These are phyloP conservation scores for Polyommatus icarus DNA, from an alignment of 2,888 invertebrate species.

Conservation along the genomic window DNA sequence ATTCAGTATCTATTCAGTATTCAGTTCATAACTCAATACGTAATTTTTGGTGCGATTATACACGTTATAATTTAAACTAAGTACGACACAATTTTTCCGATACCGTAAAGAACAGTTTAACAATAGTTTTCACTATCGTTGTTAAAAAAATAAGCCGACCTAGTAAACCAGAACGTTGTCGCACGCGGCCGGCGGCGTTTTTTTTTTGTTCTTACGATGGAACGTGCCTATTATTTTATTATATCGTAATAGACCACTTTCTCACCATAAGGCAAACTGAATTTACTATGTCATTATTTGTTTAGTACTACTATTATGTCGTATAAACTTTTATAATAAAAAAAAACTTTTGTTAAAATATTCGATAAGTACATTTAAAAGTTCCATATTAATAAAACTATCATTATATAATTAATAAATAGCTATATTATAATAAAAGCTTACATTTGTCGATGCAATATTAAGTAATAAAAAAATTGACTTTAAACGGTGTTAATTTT, in stretches of 20 bases:
- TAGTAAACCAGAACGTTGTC: conserved; percentile 66
- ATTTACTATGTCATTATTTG: conserved; percentile 27
- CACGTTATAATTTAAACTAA: too few relatives aligned
- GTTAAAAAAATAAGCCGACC: conserved; percentile 66
- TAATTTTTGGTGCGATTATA: too few relatives aligned
- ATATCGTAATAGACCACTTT: conserved; percentile 30
- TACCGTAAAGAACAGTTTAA: conserved; percentile 52
- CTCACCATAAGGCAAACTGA: conserved; percentile 31
- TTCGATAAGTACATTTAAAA: too few relatives aligned
- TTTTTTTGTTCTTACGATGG: conserved; percentile 55
- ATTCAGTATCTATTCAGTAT: too few relatives aligned
- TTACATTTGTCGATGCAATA: too few relatives aligned
- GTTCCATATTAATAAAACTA: too few relatives aligned
- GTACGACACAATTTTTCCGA: neutral
- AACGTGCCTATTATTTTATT: conserved; percentile 39
- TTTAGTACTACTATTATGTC: neutral
- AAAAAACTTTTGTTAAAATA: too few relatives aligned
- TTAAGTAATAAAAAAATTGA: too few relatives aligned
- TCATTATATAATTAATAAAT: too few relatives aligned
- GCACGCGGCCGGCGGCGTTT: conserved; percentile 51
- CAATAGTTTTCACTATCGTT: conserved; percentile 59
- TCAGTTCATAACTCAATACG: too few relatives aligned
- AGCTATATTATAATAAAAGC: too few relatives aligned
- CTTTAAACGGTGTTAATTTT: too few relatives aligned
- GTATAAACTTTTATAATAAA: neutral